Percentiles rank a stretch among this genome's conserved stretches.
Conservation (phyloP, 2,113 vertebrate genomes). For the Periophthalmus modestus region DNA sequence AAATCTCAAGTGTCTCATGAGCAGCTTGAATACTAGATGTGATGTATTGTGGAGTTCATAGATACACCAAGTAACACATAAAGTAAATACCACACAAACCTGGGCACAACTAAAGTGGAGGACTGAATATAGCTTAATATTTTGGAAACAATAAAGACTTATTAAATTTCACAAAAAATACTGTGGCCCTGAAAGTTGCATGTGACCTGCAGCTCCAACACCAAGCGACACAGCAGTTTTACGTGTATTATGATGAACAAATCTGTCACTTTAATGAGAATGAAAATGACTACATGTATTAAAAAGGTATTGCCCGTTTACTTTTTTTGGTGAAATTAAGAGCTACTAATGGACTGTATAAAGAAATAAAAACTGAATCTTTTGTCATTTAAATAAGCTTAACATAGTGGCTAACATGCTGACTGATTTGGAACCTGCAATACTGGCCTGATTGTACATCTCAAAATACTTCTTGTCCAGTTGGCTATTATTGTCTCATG, state of each 20-base stretch:
- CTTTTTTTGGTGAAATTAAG: too few species aligned
- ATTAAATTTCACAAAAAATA: not conserved
- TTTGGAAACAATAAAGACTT: not conserved
- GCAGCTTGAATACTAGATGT: conserved; percentile 39
- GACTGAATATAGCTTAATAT: not conserved
- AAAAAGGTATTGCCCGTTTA: too few species aligned
- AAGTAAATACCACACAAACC: not conserved
- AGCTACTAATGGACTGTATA: not conserved
- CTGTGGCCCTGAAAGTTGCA: not conserved
- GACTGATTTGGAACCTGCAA: not conserved
- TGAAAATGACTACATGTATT: not conserved
- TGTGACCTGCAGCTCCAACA: not conserved
- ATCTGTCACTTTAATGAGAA: not conserved
- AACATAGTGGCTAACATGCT: not conserved
- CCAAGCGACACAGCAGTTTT: not conserved
- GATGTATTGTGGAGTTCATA: not conserved
- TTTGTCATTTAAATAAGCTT: not conserved
- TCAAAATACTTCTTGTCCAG: conserved; percentile 3
- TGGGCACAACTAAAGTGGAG: not conserved
- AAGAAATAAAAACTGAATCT: not conserved
- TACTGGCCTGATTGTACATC: not conserved
- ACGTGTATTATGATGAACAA: not conserved
- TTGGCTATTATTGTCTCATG: not conserved
- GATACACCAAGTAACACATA: not conserved
- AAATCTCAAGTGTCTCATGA: conserved; percentile 42